Conservation (phyloP, 2,797 vertebrate species). For the Sebastes jordani region DNA sequence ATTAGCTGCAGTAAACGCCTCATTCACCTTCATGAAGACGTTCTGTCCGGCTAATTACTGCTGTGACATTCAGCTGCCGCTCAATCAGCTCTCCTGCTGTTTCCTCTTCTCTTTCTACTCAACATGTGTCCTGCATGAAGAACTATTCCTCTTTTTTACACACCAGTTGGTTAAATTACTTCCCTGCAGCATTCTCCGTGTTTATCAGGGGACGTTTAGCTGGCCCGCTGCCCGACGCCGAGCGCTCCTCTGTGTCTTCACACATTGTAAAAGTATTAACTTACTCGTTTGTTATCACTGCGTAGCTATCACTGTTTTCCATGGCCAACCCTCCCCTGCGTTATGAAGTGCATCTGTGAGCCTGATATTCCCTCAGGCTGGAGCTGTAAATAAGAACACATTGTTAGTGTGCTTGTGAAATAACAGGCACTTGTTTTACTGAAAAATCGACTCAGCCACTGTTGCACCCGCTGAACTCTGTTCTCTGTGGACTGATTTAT, state of each 20-base stretch:
- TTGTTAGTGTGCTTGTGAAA: conserved; percentile 15
- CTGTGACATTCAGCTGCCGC: not conserved
- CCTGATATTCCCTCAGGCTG: conserved; percentile 26
- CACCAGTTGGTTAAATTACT: not conserved
- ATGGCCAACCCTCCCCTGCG: not conserved
- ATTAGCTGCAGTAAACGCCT: conserved; percentile 16
- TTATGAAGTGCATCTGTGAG: conserved; percentile 18
- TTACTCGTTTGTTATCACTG: conserved; percentile 21
- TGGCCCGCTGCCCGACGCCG: not conserved
- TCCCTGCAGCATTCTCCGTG: not conserved
- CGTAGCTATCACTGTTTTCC: not conserved
- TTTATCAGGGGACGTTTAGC: not conserved
- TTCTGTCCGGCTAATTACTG: not conserved
- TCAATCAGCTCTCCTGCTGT: not conserved
- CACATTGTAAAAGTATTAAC: conserved; percentile 17
- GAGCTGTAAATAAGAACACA: conserved; percentile 24
- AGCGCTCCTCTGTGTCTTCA: conserved; percentile 11
- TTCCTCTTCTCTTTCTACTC: not conserved
- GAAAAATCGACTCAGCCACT: not conserved
- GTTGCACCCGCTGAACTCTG: conserved; percentile 22
- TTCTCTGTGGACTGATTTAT: not conserved
- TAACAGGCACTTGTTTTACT: conserved; percentile 14
- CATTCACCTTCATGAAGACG: conserved; percentile 28
- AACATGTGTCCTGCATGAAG: not conserved
- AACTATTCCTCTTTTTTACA: not conserved